Evolutionary conservation across 2,888 invertebrate genomes (phyloP), one percentile per base, ranked within the genome.

Genomic region (Cynaeus angustus): DNA sequence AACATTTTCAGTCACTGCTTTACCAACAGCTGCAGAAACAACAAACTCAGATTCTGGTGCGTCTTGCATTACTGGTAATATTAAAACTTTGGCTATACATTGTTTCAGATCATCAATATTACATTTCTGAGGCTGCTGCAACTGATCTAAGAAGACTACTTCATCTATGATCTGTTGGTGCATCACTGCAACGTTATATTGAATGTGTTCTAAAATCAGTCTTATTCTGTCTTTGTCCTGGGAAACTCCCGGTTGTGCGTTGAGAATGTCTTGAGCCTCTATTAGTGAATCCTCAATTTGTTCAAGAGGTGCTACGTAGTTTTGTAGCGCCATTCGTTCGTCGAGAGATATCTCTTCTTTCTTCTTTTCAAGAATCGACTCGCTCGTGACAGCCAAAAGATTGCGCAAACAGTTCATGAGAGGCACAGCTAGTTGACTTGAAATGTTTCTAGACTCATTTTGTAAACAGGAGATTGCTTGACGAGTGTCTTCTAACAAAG

Each of bases 221-320:
- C 77, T 77, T 9, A 79, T 53, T 33, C 28, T 52, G 33, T 79
- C 75, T 9, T 71, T 67, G 8, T 73, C 68, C 41, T 67, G 43
- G 30, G 72, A 65, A 45, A 28, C 30, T 10, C 33, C 53, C 2
- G 77, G 74, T 59, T 76, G 75, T 8, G 69, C 53, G 70, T 72
- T 72, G 8, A 81, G 59, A n/a, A 53, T 43, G 66, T 85, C 83
- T 55, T 88, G 83, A n/a, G 87, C 85, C 71, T 88, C 85, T 55
- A 88, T 86, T 83, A 89, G 88, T 64, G 87, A 86, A 58, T 87
- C 87, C 74, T 88, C 87, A 72, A 86, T 87, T 6, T 86, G 83
- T 74, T 87, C 88, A 37, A 89, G 82, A 37, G 87, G 87, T 79
- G 87, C 85, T 21, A 88, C 82, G 33, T 88, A 87, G 70, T 84